Evolutionary conservation across 2,797 vertebrate species (phyloP).

Genomic region (Taeniopygia guttata): DNA sequence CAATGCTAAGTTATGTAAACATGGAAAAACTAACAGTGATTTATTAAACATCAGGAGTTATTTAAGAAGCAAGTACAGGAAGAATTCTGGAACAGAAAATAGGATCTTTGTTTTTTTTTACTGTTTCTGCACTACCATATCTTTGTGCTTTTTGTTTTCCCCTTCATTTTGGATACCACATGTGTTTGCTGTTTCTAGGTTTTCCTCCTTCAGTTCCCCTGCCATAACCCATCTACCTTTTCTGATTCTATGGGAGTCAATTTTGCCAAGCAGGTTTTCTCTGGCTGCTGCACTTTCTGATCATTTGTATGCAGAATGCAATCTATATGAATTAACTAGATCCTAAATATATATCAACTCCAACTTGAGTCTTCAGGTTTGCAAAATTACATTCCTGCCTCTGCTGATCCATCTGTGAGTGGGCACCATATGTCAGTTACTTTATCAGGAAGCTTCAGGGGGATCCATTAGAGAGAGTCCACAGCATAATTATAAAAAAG

Average conservation of each 20-base stretch:
- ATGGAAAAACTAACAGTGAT: neutral
- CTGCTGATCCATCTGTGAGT: constrained; percentile 51
- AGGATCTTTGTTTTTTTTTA: neutral
- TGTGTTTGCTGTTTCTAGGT: constrained; percentile 12
- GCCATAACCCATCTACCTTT: constrained; percentile 16
- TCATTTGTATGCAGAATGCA: constrained; percentile 37
- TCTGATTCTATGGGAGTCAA: neutral
- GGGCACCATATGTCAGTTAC: constrained; percentile 65
- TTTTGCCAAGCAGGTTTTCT: constrained; percentile 11
- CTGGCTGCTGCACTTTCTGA: constrained; percentile 24
- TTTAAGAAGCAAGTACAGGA: constrained; percentile 6
- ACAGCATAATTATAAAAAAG: constrained; percentile 59
- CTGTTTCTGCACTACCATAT: neutral
- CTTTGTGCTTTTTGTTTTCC: fast-evolving
- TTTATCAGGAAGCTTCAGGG: constrained; percentile 67
- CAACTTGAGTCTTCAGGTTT: constrained; percentile 47
- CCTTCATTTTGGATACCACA: neutral
- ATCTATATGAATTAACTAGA: constrained; percentile 39
- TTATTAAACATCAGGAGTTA: constrained; percentile 4
- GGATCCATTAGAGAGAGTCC: constrained; percentile 60
- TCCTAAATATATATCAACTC: constrained; percentile 59
- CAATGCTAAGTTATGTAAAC: constrained; percentile 7
- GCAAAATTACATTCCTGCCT: constrained; percentile 44
- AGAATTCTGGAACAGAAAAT: neutral
- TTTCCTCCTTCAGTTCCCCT: constrained; percentile 2